Evolutionary conservation across 1,140 invertebrate species (phyloP), one percentile per base, ranked within the genome.

Genomic region (Diploscapter pachys): DNA sequence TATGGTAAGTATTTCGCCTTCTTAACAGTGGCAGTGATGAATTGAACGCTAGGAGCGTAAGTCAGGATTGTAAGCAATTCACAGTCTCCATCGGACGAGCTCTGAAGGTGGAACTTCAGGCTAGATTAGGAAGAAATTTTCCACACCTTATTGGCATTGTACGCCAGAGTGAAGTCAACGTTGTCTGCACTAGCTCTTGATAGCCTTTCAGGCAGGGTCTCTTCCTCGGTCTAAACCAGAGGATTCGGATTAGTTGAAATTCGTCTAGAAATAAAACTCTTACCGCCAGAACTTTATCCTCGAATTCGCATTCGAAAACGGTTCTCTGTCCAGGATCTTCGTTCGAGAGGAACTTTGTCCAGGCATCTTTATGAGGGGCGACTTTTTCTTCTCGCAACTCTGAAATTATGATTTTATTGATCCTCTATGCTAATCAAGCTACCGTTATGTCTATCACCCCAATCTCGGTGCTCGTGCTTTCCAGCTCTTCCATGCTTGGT

Each of bases 381-480:
- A 81, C 82, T 73, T 84, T 84, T 74, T 84, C 83, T 31, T 72
- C 75, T 55, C 74, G 68, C 13, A 84, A 69, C 71, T 84, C 83
- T 85, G 64, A 8, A 70, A 74, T 48, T 11, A 63, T 13, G 48
- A 13, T 8, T 49, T 65, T 65, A 8, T 71, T 63, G 9, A 71
- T 71, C 56, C 11, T 67, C 11, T 13, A 79, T 66, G 31, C 31
- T 5, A 66, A 1, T 74, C 9, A 71, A 81, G 9, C 31, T 65
- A 82, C 81, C 81, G 55, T 83, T 81, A 61, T 85, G 81, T 65
- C 78, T 65, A 63, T 84, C 82, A 49, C 82, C 82, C 82, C 82
- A 84, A 69, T 79, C 78, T 63, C 83, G 72, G 62, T 81, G 80
- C 67, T 84, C 78, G 55, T 83, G 72, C 79, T 83, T 82, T 65